Evolutionary conservation across 2,888 invertebrate species (phyloP).

Genomic region (Cosmia pyralina): DNA sequence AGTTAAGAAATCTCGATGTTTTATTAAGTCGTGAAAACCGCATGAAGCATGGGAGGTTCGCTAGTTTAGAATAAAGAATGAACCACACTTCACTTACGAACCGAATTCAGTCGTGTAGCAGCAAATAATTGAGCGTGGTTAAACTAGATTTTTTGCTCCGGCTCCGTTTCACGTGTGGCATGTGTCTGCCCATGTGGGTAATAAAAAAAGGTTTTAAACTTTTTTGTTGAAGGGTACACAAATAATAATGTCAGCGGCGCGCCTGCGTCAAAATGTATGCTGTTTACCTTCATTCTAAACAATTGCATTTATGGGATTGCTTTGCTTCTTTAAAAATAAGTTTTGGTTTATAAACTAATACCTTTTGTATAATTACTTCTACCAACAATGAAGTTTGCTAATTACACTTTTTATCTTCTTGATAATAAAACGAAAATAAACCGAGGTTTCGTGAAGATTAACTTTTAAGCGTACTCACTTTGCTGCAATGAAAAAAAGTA

Average conservation of each 20-base stretch:
- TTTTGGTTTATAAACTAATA: background rate
- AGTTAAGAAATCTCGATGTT: background rate
- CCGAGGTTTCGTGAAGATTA: slow-evolving; percentile 2
- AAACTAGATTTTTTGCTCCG: slow-evolving; percentile 45
- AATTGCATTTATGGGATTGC: slow-evolving; percentile 27
- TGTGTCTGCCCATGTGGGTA: slow-evolving; percentile 50
- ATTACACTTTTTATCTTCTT: slow-evolving; percentile 37
- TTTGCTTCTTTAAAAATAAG: background rate
- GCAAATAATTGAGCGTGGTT: slow-evolving; percentile 49
- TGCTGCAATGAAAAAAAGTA: slow-evolving; percentile 33
- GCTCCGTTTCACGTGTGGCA: slow-evolving; percentile 54
- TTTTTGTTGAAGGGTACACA: slow-evolving; percentile 52
- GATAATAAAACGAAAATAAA: slow-evolving; percentile 16
- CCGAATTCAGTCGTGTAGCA: slow-evolving; percentile 32
- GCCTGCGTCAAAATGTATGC: slow-evolving; percentile 30
- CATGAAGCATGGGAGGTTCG: background rate
- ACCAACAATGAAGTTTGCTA: slow-evolving; percentile 25
- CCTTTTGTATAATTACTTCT: slow-evolving; percentile 18
- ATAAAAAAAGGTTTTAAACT: slow-evolving; percentile 50
- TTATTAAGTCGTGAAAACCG: background rate
- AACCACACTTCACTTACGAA: slow-evolving; percentile 37
- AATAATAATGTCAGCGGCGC: slow-evolving; percentile 50
- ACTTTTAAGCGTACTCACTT: slow-evolving; percentile 29
- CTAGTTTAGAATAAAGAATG: slow-evolving; percentile 20
- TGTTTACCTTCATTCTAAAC: slow-evolving; percentile 42